Base-by-base conservation (phyloP, 2,888 invertebrate species). In the Ichneumoninae sp. region DNA sequence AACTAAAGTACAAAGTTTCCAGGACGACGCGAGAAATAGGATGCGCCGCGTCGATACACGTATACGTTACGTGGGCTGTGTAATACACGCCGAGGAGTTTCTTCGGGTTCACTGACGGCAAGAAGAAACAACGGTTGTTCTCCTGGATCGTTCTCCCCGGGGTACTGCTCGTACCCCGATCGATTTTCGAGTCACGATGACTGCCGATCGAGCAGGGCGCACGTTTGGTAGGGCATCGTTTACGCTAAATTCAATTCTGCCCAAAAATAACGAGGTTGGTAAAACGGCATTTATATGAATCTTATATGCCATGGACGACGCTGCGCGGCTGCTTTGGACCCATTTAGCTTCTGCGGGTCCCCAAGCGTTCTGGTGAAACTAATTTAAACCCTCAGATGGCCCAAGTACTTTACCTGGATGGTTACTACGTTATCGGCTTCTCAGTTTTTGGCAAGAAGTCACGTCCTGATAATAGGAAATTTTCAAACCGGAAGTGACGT, bases 131-230 rank as follows among this genome's bases (percentile, higher is more conserved):
- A 73, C 73, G 73, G 73, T 73, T 71, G 4, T 57, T 57, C 57
- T 57, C 13, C 26, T 26, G 1, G 57, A 8, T 26, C 54, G 54
- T 54, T 40, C 57, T 57, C 22, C 26, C 22, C 22, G 22, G 22
- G 13, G 26, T 13, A 26, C 26, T 13, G 13, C 22, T 0, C 8
- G 47, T 63, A 63, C n/a, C 63, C 30, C 74, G 74, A 86, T 86
- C 81, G 85, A 81, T 83, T 79, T 79, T 76, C 86, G 78, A 86
- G 85, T 83, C 86, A 86, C 76, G 81, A 78, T 75, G 85, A 85
- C 81, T 85, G 78, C 83, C 71, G 83, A 83, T 85, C 83, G 78
- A 78, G 76, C 63, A 6, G 69, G 71, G 78, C 36, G 65, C 19
- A 0, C 19, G 36, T 52, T 52, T 50, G 36, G 65, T 54, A 50